A percentile compares a stretch with the other conserved stretches of the same genome.
phyloP scores from a whole-genome alignment of 2,888 invertebrate genomes.

The Pharmacophagus antenor region DNA sequence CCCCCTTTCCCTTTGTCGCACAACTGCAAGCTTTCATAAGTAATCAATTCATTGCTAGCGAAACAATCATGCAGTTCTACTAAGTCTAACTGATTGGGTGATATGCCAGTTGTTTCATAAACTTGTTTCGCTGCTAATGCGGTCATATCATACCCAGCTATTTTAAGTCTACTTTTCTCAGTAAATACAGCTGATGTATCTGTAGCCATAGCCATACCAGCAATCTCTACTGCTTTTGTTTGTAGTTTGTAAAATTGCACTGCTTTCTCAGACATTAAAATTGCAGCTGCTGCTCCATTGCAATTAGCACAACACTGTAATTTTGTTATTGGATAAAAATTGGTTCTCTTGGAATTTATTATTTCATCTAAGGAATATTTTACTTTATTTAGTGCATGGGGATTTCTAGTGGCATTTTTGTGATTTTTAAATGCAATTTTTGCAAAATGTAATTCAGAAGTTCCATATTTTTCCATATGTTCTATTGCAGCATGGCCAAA shows the following conservation, averaged over 20 bases:
- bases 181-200: constrained; percentile 92
- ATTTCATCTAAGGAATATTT: constrained; percentile 96
- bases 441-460: constrained; percentile 94
- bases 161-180: constrained; percentile 87
- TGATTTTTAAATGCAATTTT: constrained; percentile 99
- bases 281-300: constrained; percentile 96
- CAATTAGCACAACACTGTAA: constrained; percentile 99
- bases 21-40: constrained; percentile 97
- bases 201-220: constrained; percentile 98
- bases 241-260: constrained; percentile 92
- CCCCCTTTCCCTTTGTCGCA: constrained; percentile 96
- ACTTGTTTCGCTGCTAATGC: constrained; percentile 88
- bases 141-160: constrained; percentile 96
- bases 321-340: constrained; percentile 95
- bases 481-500: constrained; percentile 98
- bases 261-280: constrained; percentile 96
- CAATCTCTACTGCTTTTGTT: constrained; percentile 92
- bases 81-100: constrained; percentile 92
- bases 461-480: constrained; percentile 97
- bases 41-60: constrained; percentile 97
- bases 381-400: constrained; percentile 96
- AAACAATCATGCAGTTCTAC: constrained; percentile 99
- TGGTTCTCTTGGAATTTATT: constrained; percentile 92
- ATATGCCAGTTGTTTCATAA: constrained; percentile 87
- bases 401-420: constrained; percentile 97